Evolutionary conservation across 2,888 invertebrate species (phyloP).

Genomic region (Acanthococcus lagerstroemiae): DNA sequence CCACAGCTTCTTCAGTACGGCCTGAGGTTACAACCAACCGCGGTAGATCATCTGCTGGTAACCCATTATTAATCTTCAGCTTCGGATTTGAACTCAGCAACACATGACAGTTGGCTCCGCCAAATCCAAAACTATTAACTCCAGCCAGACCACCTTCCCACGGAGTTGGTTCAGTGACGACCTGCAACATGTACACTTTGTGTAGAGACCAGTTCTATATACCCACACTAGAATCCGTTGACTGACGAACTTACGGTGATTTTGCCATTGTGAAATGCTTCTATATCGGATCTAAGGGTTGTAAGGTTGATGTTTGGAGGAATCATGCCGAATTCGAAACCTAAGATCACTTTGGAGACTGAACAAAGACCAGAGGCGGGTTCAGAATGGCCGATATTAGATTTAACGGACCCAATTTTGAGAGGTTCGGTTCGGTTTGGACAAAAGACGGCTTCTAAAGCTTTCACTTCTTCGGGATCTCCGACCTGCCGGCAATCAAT

Average conservation of each 20-base stretch:
- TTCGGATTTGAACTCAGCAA: constrained; percentile 53
- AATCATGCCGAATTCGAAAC: constrained; percentile 67
- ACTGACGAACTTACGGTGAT: constrained; percentile 36
- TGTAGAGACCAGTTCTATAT: neutral
- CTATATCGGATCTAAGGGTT: constrained; percentile 46
- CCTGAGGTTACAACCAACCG: constrained; percentile 66
- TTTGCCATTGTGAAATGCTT: constrained; percentile 52
- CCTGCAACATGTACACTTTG: constrained; percentile 41
- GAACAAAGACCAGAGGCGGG: constrained; percentile 75
- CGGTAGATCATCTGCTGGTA: constrained; percentile 56
- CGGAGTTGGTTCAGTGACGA: constrained; percentile 60
- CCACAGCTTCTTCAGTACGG: constrained; percentile 66
- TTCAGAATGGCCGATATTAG: constrained; percentile 89
- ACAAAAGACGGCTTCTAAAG: constrained; percentile 70
- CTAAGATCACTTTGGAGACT: constrained; percentile 68
- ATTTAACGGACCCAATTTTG: constrained; percentile 81
- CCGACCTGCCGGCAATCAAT: constrained; percentile 54
- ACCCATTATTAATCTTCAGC: constrained; percentile 52
- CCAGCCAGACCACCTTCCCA: constrained; percentile 67
- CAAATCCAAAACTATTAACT: constrained; percentile 88
- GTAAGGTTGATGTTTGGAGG: constrained; percentile 78
- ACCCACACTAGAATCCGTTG: too few relatives aligned
- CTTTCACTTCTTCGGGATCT: constrained; percentile 82
- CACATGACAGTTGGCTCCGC: constrained; percentile 74
- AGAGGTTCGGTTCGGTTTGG: constrained; percentile 63